Conservation (phyloP, 2,113 vertebrate genomes). For the Typhlomys cinereus region DNA sequence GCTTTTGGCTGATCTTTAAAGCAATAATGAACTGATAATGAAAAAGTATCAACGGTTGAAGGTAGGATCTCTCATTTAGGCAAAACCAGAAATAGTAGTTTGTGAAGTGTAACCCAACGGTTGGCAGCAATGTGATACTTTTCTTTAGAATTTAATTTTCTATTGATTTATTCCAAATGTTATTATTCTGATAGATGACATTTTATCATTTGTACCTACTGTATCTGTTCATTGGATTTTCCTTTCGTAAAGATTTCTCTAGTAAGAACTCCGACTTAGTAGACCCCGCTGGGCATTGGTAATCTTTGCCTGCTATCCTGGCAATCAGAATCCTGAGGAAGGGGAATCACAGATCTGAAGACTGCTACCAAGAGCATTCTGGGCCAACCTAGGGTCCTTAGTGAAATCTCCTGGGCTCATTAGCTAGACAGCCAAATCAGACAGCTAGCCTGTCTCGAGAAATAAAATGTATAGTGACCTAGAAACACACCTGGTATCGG, state of each 20-base stretch:
- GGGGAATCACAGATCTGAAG: background rate
- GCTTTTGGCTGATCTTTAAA: background rate
- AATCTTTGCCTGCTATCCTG: background rate
- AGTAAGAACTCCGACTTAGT: background rate
- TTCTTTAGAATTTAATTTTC: conserved; percentile 26
- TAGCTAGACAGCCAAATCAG: no score
- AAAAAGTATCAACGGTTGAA: background rate
- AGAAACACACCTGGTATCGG: no score
- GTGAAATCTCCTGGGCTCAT: background rate
- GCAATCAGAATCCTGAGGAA: background rate
- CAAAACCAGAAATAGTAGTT: background rate
- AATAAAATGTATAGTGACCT: no score
- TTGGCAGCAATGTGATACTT: background rate
- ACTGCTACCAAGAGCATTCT: background rate
- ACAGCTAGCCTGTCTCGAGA: background rate
- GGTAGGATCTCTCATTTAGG: background rate
- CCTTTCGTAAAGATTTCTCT: background rate
- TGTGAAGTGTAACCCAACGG: background rate
- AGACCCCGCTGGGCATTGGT: no score
- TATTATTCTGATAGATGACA: background rate
- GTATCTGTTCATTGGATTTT: background rate
- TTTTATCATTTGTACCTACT: conserved; percentile 7
- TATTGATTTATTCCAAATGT: background rate
- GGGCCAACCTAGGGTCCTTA: no score
- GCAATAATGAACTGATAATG: background rate